Evolutionary conservation across 1,140 invertebrate species (phyloP).

Genomic region (Brachystomella parvula): DNA sequence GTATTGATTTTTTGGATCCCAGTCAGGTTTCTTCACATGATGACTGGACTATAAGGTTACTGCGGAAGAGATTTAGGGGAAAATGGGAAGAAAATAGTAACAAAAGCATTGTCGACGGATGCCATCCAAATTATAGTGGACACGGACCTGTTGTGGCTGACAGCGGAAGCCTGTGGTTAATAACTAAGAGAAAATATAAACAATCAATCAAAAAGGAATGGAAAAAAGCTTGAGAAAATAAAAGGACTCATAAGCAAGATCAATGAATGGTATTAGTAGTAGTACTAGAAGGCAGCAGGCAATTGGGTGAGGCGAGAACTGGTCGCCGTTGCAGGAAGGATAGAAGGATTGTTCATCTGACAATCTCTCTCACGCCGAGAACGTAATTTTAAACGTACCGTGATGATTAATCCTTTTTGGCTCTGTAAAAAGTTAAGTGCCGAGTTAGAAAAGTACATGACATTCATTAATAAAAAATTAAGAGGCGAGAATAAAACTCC

Average conservation of each 20-base stretch:
- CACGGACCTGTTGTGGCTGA: neutral
- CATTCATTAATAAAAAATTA: too few relatives aligned
- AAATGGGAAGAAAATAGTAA: slow-evolving; percentile 2
- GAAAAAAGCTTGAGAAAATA: slow-evolving; percentile 12
- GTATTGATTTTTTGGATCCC: too few relatives aligned
- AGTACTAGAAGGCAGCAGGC: too few relatives aligned
- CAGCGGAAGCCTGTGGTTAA: neutral
- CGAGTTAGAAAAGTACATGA: too few relatives aligned
- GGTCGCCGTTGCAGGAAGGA: neutral
- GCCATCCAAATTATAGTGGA: neutral
- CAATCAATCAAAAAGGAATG: neutral
- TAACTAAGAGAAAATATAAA: neutral
- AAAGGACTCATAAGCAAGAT: neutral
- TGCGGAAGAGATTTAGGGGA: neutral
- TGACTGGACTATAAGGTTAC: slow-evolving; percentile 1
- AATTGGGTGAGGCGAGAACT: neutral
- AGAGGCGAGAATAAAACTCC: too few relatives aligned
- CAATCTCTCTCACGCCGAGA: neutral
- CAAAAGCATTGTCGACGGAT: neutral
- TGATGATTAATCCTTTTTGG: slow-evolving; percentile 36
- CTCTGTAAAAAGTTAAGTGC: slow-evolving; percentile 31
- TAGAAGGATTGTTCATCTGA: neutral
- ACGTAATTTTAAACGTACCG: slow-evolving; percentile 33
- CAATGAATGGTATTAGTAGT: too few relatives aligned
- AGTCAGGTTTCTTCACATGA: too few relatives aligned